Evolutionary conservation across 2,888 invertebrate species (phyloP), one percentile per base, ranked within the genome.

Genomic region (Mesorhabditis spiculigera): DNA sequence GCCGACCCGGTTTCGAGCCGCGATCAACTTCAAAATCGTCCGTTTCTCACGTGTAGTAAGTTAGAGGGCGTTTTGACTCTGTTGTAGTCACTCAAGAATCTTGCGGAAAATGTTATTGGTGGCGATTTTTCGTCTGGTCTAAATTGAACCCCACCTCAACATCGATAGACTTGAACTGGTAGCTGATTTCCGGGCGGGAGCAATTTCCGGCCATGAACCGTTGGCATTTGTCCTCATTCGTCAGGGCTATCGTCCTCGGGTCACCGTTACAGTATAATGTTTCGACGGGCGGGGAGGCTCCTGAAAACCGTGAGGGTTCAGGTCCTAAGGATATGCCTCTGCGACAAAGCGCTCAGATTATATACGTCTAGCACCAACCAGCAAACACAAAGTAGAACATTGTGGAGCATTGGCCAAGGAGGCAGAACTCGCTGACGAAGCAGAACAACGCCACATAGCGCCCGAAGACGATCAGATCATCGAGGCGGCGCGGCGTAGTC

Each of bases 301-400:
- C 75, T 78, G 61, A 6, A 70, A 28, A 68, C 16, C 6, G 62
- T 41, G 58, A 61, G 41, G 1, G 28, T 28, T 28, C 28, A 1
- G 28, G 3, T 1, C 3, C 28, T 28, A 28, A 1, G 1, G 28
- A 28, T 28, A 28, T 28, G 28, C 28, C 28, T 1, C 28, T 28
- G 28, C 28, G 1, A 28, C 28, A 28, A 1, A 3, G 28, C 28
- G 28, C 28, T 28, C 28, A 28, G 28, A n/a, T n/a, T n/a, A n/a
- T n/a, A n/a, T n/a, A n/a, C n/a, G n/a, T 3, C 8, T 50, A 50
- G 58, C 58, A 50, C 58, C n/a, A 50, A 79, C 81, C 79, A 63
- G 81, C 76, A 72, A 75, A 81, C 50, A 79, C 74, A 78, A 79
- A 78, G 69, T 79, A 81, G 50, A 78, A 75, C 73, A 77, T 77